A percentile compares a stretch with the other conserved stretches of the same genome.
These are phyloP conservation scores for Spheniscus mendiculus DNA, from an alignment of 2,113 vertebrate species.

Conservation along the genomic window DNA sequence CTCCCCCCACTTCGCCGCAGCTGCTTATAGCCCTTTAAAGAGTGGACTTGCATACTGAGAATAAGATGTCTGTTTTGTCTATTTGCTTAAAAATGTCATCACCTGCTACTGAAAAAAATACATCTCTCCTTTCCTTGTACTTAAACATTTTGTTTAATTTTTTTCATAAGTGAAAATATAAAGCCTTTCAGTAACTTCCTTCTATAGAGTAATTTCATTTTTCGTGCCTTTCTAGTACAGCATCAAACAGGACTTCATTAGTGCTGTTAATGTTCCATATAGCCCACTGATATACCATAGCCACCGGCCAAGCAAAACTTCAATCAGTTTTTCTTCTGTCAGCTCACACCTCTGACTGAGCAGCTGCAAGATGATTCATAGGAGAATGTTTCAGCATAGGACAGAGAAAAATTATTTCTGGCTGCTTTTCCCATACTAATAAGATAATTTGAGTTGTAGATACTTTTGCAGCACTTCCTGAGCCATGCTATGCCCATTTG, in stretches of 20 bases:
- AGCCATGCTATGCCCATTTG: neutral
- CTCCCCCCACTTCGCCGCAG: neutral
- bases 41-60: neutral
- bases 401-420: constrained; percentile 31
- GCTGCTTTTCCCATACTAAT: constrained; percentile 31
- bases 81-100: neutral
- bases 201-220: neutral
- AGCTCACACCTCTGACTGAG: constrained; percentile 53
- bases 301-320: constrained; percentile 51
- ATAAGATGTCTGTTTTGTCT: neutral
- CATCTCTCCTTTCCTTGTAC: neutral
- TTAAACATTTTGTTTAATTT: neutral
- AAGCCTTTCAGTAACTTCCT: neutral
- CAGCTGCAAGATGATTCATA: constrained; percentile 50
- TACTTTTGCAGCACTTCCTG: neutral
- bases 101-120: neutral
- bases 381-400: neutral
- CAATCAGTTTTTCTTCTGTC: constrained; percentile 49
- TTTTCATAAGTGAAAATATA: neutral
- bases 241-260: constrained; percentile 39
- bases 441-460: constrained; percentile 46
- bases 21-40: neutral
- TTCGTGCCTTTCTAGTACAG: neutral
- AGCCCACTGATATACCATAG: neutral
- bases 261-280: neutral